Evolutionary conservation across 2,888 invertebrate species (phyloP).

Genomic region (Perizoma flavofasciatum): DNA sequence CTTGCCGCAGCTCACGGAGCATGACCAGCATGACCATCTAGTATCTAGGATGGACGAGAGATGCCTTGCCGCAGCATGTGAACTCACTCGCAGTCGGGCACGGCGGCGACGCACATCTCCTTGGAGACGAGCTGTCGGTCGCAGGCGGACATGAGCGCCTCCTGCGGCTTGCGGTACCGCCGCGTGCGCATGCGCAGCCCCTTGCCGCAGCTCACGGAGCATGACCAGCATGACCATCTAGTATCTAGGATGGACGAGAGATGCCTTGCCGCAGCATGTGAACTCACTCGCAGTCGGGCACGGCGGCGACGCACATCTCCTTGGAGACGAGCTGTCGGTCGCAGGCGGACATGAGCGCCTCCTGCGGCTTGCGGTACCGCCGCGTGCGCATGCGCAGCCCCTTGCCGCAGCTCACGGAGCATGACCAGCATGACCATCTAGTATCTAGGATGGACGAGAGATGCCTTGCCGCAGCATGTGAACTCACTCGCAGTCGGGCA

Average conservation of each 20-base stretch:
- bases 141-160: conserved; percentile 88
- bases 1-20: conserved; percentile 87
- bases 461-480: not conserved
- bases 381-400: conserved; percentile 92
- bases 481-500: conserved; percentile 90
- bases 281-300: conserved; percentile 90
- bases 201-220: conserved; percentile 87
- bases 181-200: conserved; percentile 92
- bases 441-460: too few species aligned
- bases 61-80: not conserved
- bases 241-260: too few species aligned
- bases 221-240: too few species aligned
- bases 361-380: conserved; percentile 87
- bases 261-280: not conserved
- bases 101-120: conserved; percentile 94
- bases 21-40: too few species aligned
- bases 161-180: conserved; percentile 87
- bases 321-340: conserved; percentile 91
- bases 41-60: too few species aligned
- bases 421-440: too few species aligned
- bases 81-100: conserved; percentile 90
- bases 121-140: conserved; percentile 91
- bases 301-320: conserved; percentile 94
- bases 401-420: conserved; percentile 87
- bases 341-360: conserved; percentile 88